Percentiles rank a stretch among this genome's conserved stretches.
Evolutionary conservation across 2,888 invertebrate genomes (phyloP).

Genomic region (Drosophila anceps): DNA sequence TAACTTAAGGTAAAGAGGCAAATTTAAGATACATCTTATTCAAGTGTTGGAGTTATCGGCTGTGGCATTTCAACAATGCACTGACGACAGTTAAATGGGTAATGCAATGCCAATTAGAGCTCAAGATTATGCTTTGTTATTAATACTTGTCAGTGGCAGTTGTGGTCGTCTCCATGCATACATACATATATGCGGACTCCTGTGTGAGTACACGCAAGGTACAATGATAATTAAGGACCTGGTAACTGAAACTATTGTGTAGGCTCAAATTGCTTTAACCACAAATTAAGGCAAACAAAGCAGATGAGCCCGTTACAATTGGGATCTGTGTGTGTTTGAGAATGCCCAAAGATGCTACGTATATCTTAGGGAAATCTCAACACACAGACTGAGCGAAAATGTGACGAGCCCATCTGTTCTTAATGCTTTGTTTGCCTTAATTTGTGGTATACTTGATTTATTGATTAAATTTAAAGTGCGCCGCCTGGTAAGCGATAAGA

Average conservation of each 20-base stretch:
- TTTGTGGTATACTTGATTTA: conserved; percentile 73
- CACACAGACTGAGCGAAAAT: no score
- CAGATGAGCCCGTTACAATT: background rate
- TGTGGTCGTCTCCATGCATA: conserved; percentile 38
- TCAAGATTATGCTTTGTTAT: conserved; percentile 34
- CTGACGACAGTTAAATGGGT: conserved; percentile 56
- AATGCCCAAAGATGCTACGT: conserved; percentile 13
- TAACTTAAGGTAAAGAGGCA: background rate
- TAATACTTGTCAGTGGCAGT: conserved; percentile 72
- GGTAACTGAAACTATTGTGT: conserved; percentile 39
- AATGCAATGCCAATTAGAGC: conserved; percentile 37
- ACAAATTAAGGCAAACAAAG: conserved; percentile 72
- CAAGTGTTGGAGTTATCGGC: background rate
- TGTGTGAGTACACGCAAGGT: conserved; percentile 24
- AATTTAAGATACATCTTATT: background rate
- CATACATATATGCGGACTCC: conserved; percentile 16
- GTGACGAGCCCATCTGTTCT: no score
- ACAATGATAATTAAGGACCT: conserved; percentile 34
- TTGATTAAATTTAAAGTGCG: conserved; percentile 73
- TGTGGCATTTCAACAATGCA: conserved; percentile 46
- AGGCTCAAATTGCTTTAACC: conserved; percentile 53
- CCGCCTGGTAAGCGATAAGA: conserved; percentile 27
- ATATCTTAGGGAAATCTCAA: no score
- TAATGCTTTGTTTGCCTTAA: no score
- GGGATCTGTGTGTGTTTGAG: conserved; percentile 9